Conservation (phyloP, 1,140 invertebrate species). For the Drosophila nebulosa region DNA sequence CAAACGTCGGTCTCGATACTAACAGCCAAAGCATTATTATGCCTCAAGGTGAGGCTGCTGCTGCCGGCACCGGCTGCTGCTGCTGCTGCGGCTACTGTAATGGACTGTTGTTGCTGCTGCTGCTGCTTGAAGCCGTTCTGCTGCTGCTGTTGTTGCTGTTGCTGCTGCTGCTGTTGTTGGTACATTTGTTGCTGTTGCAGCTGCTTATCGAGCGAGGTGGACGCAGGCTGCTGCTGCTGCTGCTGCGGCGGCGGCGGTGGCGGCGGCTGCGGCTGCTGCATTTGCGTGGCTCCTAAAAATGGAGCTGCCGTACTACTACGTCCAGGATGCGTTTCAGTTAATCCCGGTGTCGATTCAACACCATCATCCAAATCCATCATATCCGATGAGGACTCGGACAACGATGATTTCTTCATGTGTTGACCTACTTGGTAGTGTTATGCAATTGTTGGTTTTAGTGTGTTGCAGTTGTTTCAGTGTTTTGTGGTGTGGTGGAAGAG, state of each 20-base stretch:
- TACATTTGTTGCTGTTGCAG: slow-evolving; percentile 51
- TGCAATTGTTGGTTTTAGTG: slow-evolving; percentile 71
- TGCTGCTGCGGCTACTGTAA: slow-evolving; percentile 39
- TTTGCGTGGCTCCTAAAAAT: slow-evolving; percentile 79
- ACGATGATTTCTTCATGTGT: slow-evolving; percentile 94
- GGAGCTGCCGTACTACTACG: slow-evolving; percentile 69
- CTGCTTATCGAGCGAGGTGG: slow-evolving; percentile 36
- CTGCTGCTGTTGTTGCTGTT: slow-evolving; percentile 39
- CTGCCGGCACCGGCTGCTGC: slow-evolving; percentile 84
- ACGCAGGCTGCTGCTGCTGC: slow-evolving; percentile 46
- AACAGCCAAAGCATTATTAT: slow-evolving; percentile 88
- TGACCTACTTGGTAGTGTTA: slow-evolving; percentile 85
- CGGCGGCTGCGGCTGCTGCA: slow-evolving; percentile 43
- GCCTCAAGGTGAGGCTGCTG: slow-evolving; percentile 91
- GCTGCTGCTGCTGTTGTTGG: slow-evolving; percentile 7
- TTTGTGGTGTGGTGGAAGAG: slow-evolving; percentile 26
- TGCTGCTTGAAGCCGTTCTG: slow-evolving; percentile 49
- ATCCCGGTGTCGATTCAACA: slow-evolving; percentile 88
- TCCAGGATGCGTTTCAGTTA: slow-evolving; percentile 79
- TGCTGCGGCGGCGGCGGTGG: slow-evolving; percentile 28
- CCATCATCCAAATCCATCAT: slow-evolving; percentile 97
- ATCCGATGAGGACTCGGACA: slow-evolving; percentile 96
- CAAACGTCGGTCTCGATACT: slow-evolving; percentile 99
- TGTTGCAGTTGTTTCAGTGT: slow-evolving; percentile 33
- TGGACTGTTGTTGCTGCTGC: slow-evolving; percentile 45